A percentile compares a stretch with the other conserved stretches of the same genome.
These are phyloP conservation scores for Percopsis omiscomaycus DNA, from an alignment of 2,797 vertebrate genomes.

Conservation along the genomic window DNA sequence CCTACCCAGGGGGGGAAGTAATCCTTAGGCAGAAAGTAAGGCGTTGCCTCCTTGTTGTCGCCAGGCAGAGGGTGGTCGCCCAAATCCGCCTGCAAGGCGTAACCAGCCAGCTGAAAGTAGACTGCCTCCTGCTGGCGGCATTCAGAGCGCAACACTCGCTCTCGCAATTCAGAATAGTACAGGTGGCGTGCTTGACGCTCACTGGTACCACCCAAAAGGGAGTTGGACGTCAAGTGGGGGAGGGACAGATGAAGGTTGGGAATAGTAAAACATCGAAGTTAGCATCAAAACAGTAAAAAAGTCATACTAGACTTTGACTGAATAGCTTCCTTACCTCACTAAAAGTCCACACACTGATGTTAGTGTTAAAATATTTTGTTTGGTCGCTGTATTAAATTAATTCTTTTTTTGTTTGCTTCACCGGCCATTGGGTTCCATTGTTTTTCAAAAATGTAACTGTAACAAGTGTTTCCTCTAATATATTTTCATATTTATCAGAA, in stretches of 20 bases:
- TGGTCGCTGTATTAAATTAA: too few relatives aligned
- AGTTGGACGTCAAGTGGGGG: constrained; percentile 10
- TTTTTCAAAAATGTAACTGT: too few relatives aligned
- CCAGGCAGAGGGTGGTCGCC: constrained; percentile 75
- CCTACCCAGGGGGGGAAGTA: constrained; percentile 93
- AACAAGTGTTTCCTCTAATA: too few relatives aligned
- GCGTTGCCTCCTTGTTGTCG: constrained; percentile 53
- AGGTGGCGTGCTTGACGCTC: constrained; percentile 83
- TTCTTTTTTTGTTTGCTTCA: too few relatives aligned
- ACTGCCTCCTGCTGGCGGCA: constrained; percentile 88
- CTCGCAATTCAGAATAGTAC: constrained; percentile 87
- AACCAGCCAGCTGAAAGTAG: constrained; percentile 91
- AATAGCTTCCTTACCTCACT: too few relatives aligned
- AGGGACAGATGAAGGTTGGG: background rate
- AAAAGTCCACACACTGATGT: too few relatives aligned
- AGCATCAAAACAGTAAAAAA: background rate
- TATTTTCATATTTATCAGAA: too few relatives aligned
- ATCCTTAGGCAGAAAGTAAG: constrained; percentile 88
- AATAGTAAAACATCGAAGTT: background rate
- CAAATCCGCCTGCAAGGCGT: constrained; percentile 87
- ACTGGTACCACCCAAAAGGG: constrained; percentile 59
- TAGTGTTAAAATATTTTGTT: too few relatives aligned
- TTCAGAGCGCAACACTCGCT: constrained; percentile 85
- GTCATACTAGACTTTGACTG: too few relatives aligned
- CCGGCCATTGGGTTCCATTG: too few relatives aligned